Conservation (phyloP, 2,797 vertebrate genomes). For the Sebastes steindachneri region DNA sequence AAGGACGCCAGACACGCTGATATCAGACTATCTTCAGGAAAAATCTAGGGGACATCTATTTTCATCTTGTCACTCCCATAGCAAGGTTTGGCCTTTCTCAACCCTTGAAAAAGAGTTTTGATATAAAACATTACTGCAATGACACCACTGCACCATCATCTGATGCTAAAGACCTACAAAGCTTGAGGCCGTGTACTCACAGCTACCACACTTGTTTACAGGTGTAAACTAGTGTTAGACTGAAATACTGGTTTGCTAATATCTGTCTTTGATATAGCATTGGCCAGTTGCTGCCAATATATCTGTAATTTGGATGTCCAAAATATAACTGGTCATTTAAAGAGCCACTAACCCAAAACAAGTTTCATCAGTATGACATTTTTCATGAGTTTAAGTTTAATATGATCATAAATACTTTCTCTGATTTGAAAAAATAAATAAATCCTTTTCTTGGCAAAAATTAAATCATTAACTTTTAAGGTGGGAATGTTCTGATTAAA, state of each 20-base stretch:
- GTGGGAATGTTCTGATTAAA: not conserved
- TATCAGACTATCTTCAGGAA: constrained; percentile 65
- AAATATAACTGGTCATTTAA: not conserved
- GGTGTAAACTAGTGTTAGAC: not conserved
- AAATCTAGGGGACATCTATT: constrained; percentile 78
- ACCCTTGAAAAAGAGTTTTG: constrained; percentile 32
- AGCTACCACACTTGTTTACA: not conserved
- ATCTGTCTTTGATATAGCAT: not conserved
- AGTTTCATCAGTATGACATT: not conserved
- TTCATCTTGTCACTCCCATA: constrained; percentile 56
- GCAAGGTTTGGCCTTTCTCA: constrained; percentile 47
- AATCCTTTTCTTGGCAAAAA: not conserved
- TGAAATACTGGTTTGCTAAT: not conserved
- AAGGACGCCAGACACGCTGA: constrained; percentile 75
- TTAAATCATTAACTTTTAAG: not conserved
- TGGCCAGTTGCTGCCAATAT: not conserved
- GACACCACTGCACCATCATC: constrained; percentile 6
- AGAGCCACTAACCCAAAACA: not conserved
- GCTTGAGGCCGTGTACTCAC: not conserved
- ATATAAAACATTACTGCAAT: constrained; percentile 10
- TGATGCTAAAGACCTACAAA: constrained; percentile 18
- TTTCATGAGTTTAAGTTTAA: not conserved
- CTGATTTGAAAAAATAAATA: not conserved
- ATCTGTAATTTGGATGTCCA: not conserved
- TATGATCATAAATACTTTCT: not conserved